phyloP scores from a whole-genome alignment of 2,888 invertebrate species.

The Nemurella pictetii region DNA sequence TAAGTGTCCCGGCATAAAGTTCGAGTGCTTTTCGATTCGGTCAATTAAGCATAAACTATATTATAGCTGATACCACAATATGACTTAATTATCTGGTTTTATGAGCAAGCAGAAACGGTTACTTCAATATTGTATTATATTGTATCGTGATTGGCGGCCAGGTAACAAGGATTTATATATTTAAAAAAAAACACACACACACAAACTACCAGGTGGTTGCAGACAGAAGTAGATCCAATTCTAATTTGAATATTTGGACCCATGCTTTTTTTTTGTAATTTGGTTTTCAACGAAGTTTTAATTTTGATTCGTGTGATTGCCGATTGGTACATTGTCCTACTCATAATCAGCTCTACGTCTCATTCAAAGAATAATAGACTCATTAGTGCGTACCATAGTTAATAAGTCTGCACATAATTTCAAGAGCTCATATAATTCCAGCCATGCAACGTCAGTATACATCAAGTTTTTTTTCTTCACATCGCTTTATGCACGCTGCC shows the following conservation, averaged over 20 bases:
- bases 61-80: neutral
- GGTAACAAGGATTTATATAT: too few species aligned
- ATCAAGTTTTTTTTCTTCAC: neutral
- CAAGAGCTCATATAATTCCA: neutral
- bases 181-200: too few species aligned
- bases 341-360: neutral
- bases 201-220: too few species aligned
- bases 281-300: too few species aligned
- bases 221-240: too few species aligned
- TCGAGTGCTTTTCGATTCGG: neutral
- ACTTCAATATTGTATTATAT: too few species aligned
- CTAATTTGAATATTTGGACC: too few species aligned
- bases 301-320: neutral
- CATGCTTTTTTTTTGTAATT: too few species aligned
- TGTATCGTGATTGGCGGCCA: too few species aligned
- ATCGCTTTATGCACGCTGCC: neutral
- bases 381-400: neutral
- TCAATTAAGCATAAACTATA: neutral
- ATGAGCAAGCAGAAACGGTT: neutral
- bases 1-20: too few species aligned
- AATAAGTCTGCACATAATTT: neutral
- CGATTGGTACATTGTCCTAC: neutral
- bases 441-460: neutral
- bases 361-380: neutral
- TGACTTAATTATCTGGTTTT: neutral